phyloP scores from a whole-genome alignment of 2,797 vertebrate genomes.

The Naso thynnoides region DNA sequence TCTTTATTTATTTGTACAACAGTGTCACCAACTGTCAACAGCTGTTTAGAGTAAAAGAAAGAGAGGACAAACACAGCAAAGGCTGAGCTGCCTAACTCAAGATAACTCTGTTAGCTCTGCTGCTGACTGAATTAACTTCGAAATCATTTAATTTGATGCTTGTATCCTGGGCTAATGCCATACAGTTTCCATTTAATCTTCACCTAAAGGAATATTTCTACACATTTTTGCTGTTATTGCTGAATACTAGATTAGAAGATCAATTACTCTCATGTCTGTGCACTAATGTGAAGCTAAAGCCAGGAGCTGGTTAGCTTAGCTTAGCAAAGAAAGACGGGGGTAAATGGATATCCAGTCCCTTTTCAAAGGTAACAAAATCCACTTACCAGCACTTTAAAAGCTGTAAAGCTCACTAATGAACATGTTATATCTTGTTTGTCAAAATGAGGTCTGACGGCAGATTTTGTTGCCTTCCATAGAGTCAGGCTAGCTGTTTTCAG shows the following conservation, averaged over 20 bases:
- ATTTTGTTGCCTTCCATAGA: not conserved
- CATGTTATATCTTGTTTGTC: too few species aligned
- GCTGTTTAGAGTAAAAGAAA: not conserved
- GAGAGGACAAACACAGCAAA: not conserved
- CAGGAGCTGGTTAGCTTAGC: not conserved
- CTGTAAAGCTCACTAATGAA: too few species aligned
- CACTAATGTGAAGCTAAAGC: slow-evolving; percentile 1
- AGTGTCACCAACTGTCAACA: not conserved
- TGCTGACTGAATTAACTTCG: not conserved
- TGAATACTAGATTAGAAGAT: not conserved
- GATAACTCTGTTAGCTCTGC: slow-evolving; percentile 22
- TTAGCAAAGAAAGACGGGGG: not conserved
- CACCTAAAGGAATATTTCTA: not conserved
- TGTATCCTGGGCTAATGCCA: slow-evolving; percentile 6
- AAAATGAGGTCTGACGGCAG: not conserved
- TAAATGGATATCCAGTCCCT: not conserved
- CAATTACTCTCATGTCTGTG: slow-evolving; percentile 9
- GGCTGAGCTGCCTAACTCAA: not conserved
- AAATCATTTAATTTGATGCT: slow-evolving; percentile 6
- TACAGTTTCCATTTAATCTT: slow-evolving; percentile 7
- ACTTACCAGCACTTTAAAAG: not conserved
- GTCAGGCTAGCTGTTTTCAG: not conserved
- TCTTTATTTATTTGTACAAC: slow-evolving; percentile 6
- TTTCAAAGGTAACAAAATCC: not conserved
- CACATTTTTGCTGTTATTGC: not conserved